Base-by-base conservation (phyloP, 2,888 invertebrate species). In the Drosophila flavopinicola region DNA sequence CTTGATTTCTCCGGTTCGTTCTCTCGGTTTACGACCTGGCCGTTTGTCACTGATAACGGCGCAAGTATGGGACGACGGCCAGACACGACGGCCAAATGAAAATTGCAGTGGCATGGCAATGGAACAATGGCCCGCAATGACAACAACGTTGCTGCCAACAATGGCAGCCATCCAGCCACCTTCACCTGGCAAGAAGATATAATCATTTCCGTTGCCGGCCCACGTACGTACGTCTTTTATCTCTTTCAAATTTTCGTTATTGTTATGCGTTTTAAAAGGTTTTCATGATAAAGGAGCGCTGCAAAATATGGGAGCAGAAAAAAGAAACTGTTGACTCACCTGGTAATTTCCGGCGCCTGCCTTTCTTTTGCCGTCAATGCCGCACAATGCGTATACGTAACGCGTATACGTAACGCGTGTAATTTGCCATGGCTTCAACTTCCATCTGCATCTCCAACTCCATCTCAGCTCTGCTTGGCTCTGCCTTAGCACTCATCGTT, bases 201-300 rank as follows among this genome's bases (percentile, higher is more conserved):
- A 80, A 86, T 85, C 85, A 86, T 86, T 84, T 84, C 84, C 84
- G 84, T 66, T 85, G 67, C 85, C 80, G 77, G 85, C 64, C 69
- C 78, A 82, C 76, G 72, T 75, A 78, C 68, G 82, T 82, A 75
- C 68, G 85, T 80, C 79, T 79, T 83, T 80, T 80, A 83, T 80
- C 72, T 80, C 79, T 83, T 85, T 85, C 69, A 78, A 83, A 85
- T 82, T 75, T 80, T 82, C 78, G 83, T 85, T 80, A 80, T 80
- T 80, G 80, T 82, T 82, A 77, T 85, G 66, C 77, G 71, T 65
- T 83, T 83, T 69, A 76, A 85, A 83, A 85, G 84, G 80, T 83
- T 83, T 83, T 71, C 79, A 64, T 67, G 73, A 73, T 76, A 71
- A 66, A 59, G 64, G 49, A 51, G 49, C 49, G 49, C 49, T 58